These are phyloP conservation scores for Tinea semifulvella DNA, from an alignment of 2,888 invertebrate species.

Conservation along the genomic window DNA sequence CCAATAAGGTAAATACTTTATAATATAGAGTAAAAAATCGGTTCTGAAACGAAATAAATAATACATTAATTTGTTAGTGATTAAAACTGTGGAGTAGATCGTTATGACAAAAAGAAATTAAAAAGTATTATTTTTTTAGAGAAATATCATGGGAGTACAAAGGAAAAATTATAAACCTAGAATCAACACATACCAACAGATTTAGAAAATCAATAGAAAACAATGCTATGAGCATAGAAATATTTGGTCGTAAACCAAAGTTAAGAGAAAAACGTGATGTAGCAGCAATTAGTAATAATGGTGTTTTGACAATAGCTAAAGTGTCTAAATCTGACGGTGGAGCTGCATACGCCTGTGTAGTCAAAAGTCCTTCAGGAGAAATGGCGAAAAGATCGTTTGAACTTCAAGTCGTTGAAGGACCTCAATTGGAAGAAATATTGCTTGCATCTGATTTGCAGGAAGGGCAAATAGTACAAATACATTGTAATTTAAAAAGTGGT, in stretches of 20 bases:
- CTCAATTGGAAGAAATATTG: slow-evolving; percentile 83
- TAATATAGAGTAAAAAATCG: not conserved
- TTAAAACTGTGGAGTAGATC: too few relatives aligned
- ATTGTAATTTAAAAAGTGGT: slow-evolving; percentile 79
- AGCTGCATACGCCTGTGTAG: slow-evolving; percentile 81
- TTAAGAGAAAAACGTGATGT: slow-evolving; percentile 49
- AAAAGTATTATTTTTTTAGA: slow-evolving; percentile 30
- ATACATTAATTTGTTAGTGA: too few relatives aligned
- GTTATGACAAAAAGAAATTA: too few relatives aligned
- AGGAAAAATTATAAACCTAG: slow-evolving; percentile 50
- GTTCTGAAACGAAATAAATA: not conserved
- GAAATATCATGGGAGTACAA: slow-evolving; percentile 60
- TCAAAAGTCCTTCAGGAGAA: slow-evolving; percentile 78
- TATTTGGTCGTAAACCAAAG: slow-evolving; percentile 56
- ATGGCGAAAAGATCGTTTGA: slow-evolving; percentile 77
- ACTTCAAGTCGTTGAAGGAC: slow-evolving; percentile 76
- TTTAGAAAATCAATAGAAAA: slow-evolving; percentile 42
- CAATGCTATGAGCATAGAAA: slow-evolving; percentile 44
- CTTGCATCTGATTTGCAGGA: slow-evolving; percentile 83
- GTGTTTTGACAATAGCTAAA: slow-evolving; percentile 67
- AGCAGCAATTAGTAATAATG: slow-evolving; percentile 41
- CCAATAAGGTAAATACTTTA: slow-evolving; percentile 69
- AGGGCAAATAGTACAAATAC: slow-evolving; percentile 84
- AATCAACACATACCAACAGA: slow-evolving; percentile 35
- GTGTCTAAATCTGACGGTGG: slow-evolving; percentile 74